phyloP scores from a whole-genome alignment of 64 coral and sea anemone genomes.

The Pachyseris speciosa region DNA sequence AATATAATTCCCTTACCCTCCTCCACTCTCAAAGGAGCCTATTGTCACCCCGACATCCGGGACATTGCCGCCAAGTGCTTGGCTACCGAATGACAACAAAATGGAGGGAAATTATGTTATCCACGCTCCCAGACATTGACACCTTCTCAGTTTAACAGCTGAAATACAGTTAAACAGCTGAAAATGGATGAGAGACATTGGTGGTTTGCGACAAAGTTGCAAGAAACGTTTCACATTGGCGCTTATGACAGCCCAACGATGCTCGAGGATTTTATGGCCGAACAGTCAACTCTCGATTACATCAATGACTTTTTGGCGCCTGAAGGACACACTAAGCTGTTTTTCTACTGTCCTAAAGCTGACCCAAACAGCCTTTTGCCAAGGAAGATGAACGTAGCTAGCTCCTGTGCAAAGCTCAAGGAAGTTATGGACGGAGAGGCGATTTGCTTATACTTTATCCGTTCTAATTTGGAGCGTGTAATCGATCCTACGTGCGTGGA shows the following conservation, averaged over 20 bases:
- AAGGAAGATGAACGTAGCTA: conserved; percentile 91
- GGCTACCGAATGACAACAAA: conserved; percentile 99
- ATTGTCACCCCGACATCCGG: conserved; percentile 67
- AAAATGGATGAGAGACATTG: conserved; percentile 99
- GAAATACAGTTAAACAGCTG: neutral
- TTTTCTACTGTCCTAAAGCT: conserved; percentile 95
- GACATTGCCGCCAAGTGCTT: conserved; percentile 69
- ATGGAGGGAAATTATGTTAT: conserved; percentile 81
- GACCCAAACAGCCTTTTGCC: conserved; percentile 84
- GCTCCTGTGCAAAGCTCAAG: conserved; percentile 93
- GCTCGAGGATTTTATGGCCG: conserved; percentile 99
- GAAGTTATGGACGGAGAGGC: conserved; percentile 97
- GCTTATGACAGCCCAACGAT: conserved; percentile 96
- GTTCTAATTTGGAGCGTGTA: conserved; percentile 94
- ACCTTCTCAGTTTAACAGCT: neutral
- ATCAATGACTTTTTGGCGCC: conserved; percentile 99
- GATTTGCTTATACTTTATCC: conserved; percentile 98
- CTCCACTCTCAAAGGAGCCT: neutral
- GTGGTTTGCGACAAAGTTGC: conserved; percentile 99
- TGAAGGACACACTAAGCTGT: conserved; percentile 95
- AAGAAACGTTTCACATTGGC: conserved; percentile 99
- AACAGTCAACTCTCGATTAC: conserved; percentile 90
- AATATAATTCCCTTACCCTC: no score
- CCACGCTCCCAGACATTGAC: neutral
- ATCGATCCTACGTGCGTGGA: conserved; percentile 97